A percentile compares a stretch with the other conserved stretches of the same genome.
These are phyloP conservation scores for Mesorhabditis spiculigera DNA, from an alignment of 2,888 invertebrate species.

Conservation along the genomic window DNA sequence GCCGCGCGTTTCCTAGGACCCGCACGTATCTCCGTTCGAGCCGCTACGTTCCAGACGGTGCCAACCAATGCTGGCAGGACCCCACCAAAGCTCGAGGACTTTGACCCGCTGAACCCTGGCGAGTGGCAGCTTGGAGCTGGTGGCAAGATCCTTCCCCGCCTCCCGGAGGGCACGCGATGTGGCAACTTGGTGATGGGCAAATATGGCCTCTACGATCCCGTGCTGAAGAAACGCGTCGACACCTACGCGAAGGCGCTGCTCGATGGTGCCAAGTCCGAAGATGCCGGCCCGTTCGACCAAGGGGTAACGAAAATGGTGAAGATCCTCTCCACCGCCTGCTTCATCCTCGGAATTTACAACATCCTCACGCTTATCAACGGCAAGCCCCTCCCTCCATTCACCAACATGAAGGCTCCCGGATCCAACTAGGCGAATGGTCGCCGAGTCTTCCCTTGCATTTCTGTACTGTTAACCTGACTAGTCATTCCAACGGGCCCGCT, in stretches of 20 bases:
- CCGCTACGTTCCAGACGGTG: slow-evolving; percentile 40
- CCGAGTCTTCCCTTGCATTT: too few species aligned
- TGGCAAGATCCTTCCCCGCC: slow-evolving; percentile 55
- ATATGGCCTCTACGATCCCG: slow-evolving; percentile 56
- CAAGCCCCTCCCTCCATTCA: too few species aligned
- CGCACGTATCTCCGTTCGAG: slow-evolving; percentile 32
- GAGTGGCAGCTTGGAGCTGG: slow-evolving; percentile 52
- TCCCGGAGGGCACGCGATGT: slow-evolving; percentile 52
- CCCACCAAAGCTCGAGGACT: slow-evolving; percentile 53
- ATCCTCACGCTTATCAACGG: too few species aligned
- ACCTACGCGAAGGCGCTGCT: slow-evolving; percentile 50
- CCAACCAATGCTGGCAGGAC: slow-evolving; percentile 50
- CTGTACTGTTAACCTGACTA: too few species aligned
- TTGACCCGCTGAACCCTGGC: slow-evolving; percentile 55
- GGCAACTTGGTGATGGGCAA: slow-evolving; percentile 57
- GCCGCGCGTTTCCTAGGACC: slow-evolving; percentile 31
- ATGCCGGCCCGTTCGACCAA: slow-evolving; percentile 46
- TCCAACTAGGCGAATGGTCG: too few species aligned
- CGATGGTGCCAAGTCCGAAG: slow-evolving; percentile 53
- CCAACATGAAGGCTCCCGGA: too few species aligned
- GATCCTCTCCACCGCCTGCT: slow-evolving; percentile 19
- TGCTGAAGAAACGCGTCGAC: slow-evolving; percentile 47
- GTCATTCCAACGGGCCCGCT: too few species aligned
- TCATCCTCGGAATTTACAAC: slow-evolving; percentile 11
- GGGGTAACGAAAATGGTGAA: slow-evolving; percentile 40